These are phyloP conservation scores for Pao palembangensis DNA, from an alignment of 2,113 vertebrate species.

Conservation along the genomic window DNA sequence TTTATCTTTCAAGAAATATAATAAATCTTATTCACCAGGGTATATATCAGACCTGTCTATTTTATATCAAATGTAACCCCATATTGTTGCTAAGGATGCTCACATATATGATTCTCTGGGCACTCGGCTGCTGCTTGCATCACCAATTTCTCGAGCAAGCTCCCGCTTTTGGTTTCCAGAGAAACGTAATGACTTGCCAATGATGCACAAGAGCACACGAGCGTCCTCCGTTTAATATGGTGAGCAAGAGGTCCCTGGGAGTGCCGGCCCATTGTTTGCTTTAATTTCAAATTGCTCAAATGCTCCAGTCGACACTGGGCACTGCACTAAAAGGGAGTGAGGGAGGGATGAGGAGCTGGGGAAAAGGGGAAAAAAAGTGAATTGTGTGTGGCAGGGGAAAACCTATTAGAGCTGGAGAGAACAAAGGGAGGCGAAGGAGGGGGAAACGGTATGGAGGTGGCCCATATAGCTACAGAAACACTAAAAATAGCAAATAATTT, in stretches of 20 bases:
- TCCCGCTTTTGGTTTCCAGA: conserved; percentile 73
- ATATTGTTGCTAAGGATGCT: conserved; percentile 66
- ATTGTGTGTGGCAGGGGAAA: conserved; percentile 74
- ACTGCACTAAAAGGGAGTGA: conserved; percentile 67
- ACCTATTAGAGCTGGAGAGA: conserved; percentile 73
- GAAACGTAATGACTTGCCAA: conserved; percentile 79
- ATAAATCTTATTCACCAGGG: conserved; percentile 13
- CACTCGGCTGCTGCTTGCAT: conserved; percentile 75
- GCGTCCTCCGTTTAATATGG: conserved; percentile 75
- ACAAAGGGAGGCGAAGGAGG: conserved; percentile 71
- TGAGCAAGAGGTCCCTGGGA: conserved; percentile 74
- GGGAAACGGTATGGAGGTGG: conserved; percentile 54
- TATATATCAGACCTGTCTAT: conserved; percentile 43
- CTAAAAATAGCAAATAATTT: conserved; percentile 70
- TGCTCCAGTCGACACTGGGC: conserved; percentile 74
- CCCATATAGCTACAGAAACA: conserved; percentile 61
- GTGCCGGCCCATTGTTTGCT: conserved; percentile 75
- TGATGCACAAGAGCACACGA: conserved; percentile 76
- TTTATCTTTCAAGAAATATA: conserved; percentile 22
- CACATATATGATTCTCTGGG: conserved; percentile 55
- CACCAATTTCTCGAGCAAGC: conserved; percentile 66
- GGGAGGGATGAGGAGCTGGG: conserved; percentile 46
- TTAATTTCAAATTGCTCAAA: conserved; percentile 80
- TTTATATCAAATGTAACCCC: conserved; percentile 62
- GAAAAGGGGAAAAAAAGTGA: conserved; percentile 63